A percentile compares a stretch with the other conserved stretches of the same genome.
These are phyloP conservation scores for Samia ricini DNA, from an alignment of 1,140 invertebrate species.

Conservation along the genomic window DNA sequence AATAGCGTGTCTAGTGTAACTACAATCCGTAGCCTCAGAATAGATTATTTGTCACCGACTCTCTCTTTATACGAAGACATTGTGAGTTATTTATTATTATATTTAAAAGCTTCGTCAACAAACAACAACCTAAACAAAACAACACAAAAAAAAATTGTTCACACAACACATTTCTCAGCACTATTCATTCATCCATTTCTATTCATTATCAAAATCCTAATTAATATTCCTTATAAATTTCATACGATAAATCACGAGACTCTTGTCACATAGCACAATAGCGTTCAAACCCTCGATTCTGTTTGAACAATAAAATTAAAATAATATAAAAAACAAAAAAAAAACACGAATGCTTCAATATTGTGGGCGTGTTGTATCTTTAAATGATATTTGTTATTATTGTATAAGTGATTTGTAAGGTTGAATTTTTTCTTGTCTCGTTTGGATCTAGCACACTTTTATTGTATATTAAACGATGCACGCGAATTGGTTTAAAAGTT, in stretches of 20 bases:
- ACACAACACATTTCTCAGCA: background rate
- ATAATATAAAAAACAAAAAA: too few species aligned
- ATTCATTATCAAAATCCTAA: slow-evolving; percentile 18
- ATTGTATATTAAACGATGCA: too few species aligned
- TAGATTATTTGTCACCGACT: background rate
- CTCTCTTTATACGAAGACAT: background rate
- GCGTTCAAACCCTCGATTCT: slow-evolving; percentile 10
- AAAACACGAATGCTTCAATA: background rate
- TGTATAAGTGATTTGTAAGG: background rate
- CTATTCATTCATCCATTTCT: background rate
- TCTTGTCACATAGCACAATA: slow-evolving; percentile 16
- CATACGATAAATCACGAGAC: slow-evolving; percentile 26
- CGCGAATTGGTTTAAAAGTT: too few species aligned
- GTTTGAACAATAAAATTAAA: background rate
- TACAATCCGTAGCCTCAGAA: background rate
- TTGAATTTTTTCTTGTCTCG: background rate
- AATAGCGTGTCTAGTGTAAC: background rate
- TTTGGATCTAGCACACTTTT: too few species aligned
- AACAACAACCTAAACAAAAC: background rate
- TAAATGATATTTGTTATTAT: background rate
- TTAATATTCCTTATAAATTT: slow-evolving; percentile 28
- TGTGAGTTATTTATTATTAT: background rate
- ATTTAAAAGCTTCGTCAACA: background rate
- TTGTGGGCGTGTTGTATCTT: background rate
- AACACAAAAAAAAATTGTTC: background rate